Evolutionary conservation across 1,140 invertebrate genomes (phyloP), one percentile per base, ranked within the genome.

Genomic region (Leptopilina clavipes): DNA sequence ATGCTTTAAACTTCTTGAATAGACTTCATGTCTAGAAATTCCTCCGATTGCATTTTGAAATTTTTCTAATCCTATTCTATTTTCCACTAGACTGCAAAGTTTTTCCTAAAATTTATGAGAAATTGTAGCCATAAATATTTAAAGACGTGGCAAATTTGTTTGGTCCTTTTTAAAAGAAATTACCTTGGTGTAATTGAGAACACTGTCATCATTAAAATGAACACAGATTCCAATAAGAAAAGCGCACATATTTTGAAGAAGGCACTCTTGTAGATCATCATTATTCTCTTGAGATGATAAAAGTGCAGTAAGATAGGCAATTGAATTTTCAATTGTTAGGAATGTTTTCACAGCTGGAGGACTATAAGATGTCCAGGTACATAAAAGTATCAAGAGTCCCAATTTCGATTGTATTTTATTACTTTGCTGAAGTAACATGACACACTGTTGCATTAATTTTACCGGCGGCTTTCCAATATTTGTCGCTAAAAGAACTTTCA

Each of bases 191-290:
- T 96, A 97, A 79, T 93, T 93, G 43, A 93, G 90, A 22, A 97
- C 94, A 1, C 94, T 94, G 83, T 98, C 95, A 85, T 99, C 96
- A 89, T 99, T 99, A 89, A 96, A 98, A 78, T 96, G 93, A 70
- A 99, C 93, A 88, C 97, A 98, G 59, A 99, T 92, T 1, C 97
- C 98, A 82, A 99, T 94, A 6, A 99, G 91, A 87, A 99, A 97
- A 1, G 98, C 97, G 89, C 97, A 98, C 75, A 99, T 91, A 70
- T 98, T 98, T 88, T 91, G 90, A 72, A 91, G 80, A 31, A 91
- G 81, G 73, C 84, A 88, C 81, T 91, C 91, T 82, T 97, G 94
- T 17, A 98, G 92, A 59, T 99, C 90, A 80, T 95, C 94, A 43
- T 87, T 89, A 78, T 87, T 89, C 72, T 90, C 89, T 74, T 90